phyloP scores from a whole-genome alignment of 2,888 invertebrate genomes.

The Scaptomyza cyrtandrae region DNA sequence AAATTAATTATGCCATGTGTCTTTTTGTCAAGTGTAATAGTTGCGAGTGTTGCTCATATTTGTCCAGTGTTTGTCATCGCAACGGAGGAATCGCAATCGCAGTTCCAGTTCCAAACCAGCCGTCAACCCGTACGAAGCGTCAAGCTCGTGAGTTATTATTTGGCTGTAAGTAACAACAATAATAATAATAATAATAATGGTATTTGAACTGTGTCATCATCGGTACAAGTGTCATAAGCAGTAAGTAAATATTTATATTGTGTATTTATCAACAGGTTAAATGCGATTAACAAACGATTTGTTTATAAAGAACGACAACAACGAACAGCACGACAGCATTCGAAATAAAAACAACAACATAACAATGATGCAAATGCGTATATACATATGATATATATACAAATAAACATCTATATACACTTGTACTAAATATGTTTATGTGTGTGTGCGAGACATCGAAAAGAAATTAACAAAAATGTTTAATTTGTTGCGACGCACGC shows the following conservation, averaged over 20 bases:
- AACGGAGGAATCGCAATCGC: constrained; percentile 28
- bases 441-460: constrained; percentile 12
- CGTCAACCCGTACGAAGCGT: constrained; percentile 56
- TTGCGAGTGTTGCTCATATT: constrained; percentile 51
- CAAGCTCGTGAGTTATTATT: constrained; percentile 23
- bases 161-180: constrained; percentile 34
- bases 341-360: constrained; percentile 5
- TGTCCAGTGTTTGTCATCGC: constrained; percentile 67
- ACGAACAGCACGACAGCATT: constrained; percentile 22
- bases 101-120: constrained; percentile 68
- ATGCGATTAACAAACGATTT: constrained; percentile 60
- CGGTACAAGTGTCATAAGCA: constrained; percentile 13
- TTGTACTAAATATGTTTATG: constrained; percentile 8
- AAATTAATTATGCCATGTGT: constrained; percentile 71
- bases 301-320: constrained; percentile 64
- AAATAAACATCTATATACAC: constrained; percentile 25
- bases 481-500: constrained; percentile 79
- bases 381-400: constrained; percentile 41
- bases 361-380: constrained; percentile 41
- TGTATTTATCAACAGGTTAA: constrained; percentile 66
- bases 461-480: constrained; percentile 68
- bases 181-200: constrained; percentile 13
- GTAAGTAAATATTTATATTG: constrained; percentile 27
- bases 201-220: constrained; percentile 2
- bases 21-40: constrained; percentile 54